These are phyloP conservation scores for Mobula hypostoma DNA, from an alignment of 2,113 vertebrate species.

Conservation along the genomic window DNA sequence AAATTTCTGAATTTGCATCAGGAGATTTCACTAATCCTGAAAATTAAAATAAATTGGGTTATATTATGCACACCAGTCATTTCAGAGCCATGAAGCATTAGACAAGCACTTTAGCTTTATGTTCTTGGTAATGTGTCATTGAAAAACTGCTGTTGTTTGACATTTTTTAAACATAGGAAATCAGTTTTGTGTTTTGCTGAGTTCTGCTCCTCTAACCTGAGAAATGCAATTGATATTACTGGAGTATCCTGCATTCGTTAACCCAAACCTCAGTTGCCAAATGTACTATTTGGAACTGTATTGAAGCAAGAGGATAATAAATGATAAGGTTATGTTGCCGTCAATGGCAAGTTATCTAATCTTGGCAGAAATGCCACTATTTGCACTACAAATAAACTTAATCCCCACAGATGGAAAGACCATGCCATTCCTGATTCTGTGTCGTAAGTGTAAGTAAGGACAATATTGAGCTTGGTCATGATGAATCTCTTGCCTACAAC, in stretches of 20 bases:
- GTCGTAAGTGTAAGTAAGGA: neutral
- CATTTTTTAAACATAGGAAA: neutral
- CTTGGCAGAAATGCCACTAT: neutral
- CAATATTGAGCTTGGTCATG: neutral
- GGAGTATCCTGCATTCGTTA: neutral
- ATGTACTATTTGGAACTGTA: neutral
- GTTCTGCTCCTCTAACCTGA: neutral
- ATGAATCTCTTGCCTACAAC: neutral
- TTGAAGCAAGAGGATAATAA: neutral
- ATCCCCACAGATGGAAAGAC: neutral
- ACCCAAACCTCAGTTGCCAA: neutral
- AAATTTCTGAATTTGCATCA: neutral
- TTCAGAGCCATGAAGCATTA: too few relatives aligned
- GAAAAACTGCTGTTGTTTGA: neutral
- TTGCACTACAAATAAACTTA: neutral
- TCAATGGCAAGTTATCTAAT: neutral
- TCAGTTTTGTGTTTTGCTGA: neutral
- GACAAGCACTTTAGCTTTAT: neutral
- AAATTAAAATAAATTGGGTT: neutral
- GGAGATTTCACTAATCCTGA: neutral
- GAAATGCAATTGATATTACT: neutral
- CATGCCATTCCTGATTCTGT: neutral
- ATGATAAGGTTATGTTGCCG: neutral
- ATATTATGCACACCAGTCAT: neutral
- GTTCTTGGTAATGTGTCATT: neutral